Evolutionary conservation across 2,888 invertebrate genomes (phyloP).

Genomic region (Melitaea athalia): DNA sequence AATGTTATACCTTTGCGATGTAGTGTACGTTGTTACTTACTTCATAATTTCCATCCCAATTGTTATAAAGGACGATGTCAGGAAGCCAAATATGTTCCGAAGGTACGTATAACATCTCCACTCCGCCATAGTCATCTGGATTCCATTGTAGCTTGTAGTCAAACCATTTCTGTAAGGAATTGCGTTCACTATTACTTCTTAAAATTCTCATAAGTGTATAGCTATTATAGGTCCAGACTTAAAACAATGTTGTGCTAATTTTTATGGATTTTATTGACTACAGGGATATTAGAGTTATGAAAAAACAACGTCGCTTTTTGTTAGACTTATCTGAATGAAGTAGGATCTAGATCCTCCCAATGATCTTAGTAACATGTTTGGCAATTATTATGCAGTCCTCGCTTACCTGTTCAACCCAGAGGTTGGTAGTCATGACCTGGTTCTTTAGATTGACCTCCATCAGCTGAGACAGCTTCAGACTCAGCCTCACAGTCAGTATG

Average conservation of each 20-base stretch:
- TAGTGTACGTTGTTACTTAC: constrained; percentile 58
- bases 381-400: too few species aligned
- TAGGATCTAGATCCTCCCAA: too few species aligned
- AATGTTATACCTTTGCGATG: neutral
- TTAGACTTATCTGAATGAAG: too few species aligned
- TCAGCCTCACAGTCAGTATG: constrained; percentile 94
- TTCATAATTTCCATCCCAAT: constrained; percentile 96
- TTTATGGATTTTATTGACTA: too few species aligned
- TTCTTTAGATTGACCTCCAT: constrained; percentile 96
- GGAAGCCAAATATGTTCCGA: constrained; percentile 98
- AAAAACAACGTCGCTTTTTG: too few species aligned
- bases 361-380: too few species aligned
- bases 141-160: constrained; percentile 95
- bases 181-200: neutral
- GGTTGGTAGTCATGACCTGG: constrained; percentile 96
- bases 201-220: too few species aligned
- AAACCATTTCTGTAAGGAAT: constrained; percentile 89
- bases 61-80: constrained; percentile 96
- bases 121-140: constrained; percentile 94
- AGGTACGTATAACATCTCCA: constrained; percentile 95
- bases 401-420: constrained; percentile 95
- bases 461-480: constrained; percentile 93
- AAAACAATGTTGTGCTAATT: too few species aligned
- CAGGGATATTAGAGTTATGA: too few species aligned
- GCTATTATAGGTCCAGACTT: too few species aligned